These are phyloP conservation scores for Ferdinandea cuprea DNA, from an alignment of 2,888 invertebrate genomes.

Conservation along the genomic window DNA sequence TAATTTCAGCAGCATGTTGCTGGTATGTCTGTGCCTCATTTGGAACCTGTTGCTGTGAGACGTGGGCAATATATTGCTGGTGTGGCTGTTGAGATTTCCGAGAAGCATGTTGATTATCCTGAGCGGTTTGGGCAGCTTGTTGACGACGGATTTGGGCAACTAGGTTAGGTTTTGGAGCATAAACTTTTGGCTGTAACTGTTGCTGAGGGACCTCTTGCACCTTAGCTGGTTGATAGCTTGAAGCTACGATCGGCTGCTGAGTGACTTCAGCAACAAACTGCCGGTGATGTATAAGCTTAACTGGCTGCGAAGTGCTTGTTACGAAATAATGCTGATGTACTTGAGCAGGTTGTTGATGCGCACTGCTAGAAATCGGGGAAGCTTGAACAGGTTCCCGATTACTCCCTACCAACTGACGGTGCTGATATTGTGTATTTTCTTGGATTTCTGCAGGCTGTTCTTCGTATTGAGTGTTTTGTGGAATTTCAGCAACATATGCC, in stretches of 20 bases:
- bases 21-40: not conserved
- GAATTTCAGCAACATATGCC: slow-evolving; percentile 38
- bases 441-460: slow-evolving; percentile 4
- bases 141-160: slow-evolving; percentile 49
- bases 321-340: slow-evolving; percentile 61
- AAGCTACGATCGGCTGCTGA: not conserved
- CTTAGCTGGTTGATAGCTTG: not conserved
- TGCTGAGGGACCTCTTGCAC: not conserved
- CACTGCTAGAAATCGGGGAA: slow-evolving; percentile 49
- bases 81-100: not conserved
- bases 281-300: slow-evolving; percentile 1
- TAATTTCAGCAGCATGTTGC: slow-evolving; percentile 11
- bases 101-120: not conserved
- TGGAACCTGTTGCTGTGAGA: not conserved
- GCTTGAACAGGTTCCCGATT: slow-evolving; percentile 50
- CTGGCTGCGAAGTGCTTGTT: slow-evolving; percentile 36
- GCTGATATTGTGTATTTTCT: slow-evolving; percentile 4
- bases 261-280: not conserved
- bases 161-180: slow-evolving; percentile 28
- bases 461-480: slow-evolving; percentile 18
- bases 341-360: slow-evolving; percentile 61
- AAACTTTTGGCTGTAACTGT: not conserved
- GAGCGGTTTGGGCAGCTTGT: not conserved
- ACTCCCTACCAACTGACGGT: slow-evolving; percentile 49
- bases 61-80: not conserved